phyloP scores from a whole-genome alignment of 2,888 invertebrate species.

The Uloborus plumipes region DNA sequence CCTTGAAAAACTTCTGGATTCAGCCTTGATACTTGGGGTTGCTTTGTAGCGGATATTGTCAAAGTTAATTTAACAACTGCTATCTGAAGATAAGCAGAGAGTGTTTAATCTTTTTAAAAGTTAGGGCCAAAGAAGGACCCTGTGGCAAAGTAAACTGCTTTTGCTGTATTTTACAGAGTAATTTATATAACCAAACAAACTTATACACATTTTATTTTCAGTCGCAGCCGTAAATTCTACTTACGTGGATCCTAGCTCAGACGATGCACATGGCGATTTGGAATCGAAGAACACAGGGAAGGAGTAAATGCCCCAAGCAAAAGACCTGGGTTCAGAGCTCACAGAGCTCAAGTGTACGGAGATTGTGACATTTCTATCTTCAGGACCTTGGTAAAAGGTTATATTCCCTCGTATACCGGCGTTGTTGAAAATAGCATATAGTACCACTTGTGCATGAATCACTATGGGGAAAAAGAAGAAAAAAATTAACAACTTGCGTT shows the following conservation, averaged over 20 bases:
- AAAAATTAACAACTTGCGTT: not conserved
- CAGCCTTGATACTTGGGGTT: too few species aligned
- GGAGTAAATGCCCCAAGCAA: constrained; percentile 65
- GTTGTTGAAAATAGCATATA: constrained; percentile 66
- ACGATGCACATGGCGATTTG: constrained; percentile 64
- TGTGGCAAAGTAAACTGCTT: too few species aligned
- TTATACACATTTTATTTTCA: constrained; percentile 32
- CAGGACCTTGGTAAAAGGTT: constrained; percentile 64
- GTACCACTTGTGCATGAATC: constrained; percentile 31
- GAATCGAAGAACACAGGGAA: constrained; percentile 75
- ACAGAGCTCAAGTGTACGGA: constrained; percentile 63
- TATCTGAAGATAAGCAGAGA: too few species aligned
- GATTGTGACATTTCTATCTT: constrained; percentile 58
- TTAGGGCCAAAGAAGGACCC: too few species aligned
- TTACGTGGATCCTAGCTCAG: constrained; percentile 66
- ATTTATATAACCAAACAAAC: not conserved
- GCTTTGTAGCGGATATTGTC: too few species aligned
- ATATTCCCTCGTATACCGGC: constrained; percentile 66
- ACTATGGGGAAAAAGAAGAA: constrained; percentile 4
- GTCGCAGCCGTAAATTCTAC: constrained; percentile 71
- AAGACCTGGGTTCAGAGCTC: constrained; percentile 47
- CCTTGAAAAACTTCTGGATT: too few species aligned
- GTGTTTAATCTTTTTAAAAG: too few species aligned
- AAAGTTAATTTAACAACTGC: too few species aligned
- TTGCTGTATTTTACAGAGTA: too few species aligned